phyloP scores from a whole-genome alignment of 2,797 vertebrate species.

The Sebastes trivittatus region DNA sequence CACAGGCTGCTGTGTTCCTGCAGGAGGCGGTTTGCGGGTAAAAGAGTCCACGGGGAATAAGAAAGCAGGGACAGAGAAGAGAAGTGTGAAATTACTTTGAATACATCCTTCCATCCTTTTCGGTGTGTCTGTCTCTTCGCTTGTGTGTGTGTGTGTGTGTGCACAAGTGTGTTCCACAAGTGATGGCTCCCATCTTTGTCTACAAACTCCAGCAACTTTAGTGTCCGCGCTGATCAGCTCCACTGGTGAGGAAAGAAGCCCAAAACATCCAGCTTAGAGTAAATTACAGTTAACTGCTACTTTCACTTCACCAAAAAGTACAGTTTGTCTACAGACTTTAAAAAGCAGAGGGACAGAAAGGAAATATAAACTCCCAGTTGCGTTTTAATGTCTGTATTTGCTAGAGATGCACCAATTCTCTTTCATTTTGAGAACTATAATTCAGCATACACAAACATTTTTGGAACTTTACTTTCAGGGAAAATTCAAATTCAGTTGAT shows the following conservation, averaged over 20 bases:
- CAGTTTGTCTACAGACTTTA: constrained; percentile 4
- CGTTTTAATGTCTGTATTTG: neutral
- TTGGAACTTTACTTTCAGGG: too few relatives aligned
- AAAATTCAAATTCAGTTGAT: too few relatives aligned
- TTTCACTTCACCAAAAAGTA: constrained; percentile 15
- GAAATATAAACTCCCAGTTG: neutral
- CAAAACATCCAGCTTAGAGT: constrained; percentile 20
- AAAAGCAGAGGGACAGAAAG: neutral
- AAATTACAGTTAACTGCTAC: constrained; percentile 28
- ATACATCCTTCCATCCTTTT: constrained; percentile 16
- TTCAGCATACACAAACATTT: too few relatives aligned
- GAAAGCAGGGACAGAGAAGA: constrained; percentile 49
- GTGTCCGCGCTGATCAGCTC: constrained; percentile 21
- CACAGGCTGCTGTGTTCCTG: constrained; percentile 37
- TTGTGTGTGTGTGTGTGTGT: neutral
- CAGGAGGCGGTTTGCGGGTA: constrained; percentile 37
- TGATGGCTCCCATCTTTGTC: constrained; percentile 12
- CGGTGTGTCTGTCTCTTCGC: neutral
- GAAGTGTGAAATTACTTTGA: constrained; percentile 70
- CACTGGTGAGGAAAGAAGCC: constrained; percentile 21
- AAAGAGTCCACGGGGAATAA: constrained; percentile 40
- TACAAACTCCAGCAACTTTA: constrained; percentile 1
- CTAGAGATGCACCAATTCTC: too few relatives aligned
- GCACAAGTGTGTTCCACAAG: neutral
- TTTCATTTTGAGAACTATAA: too few relatives aligned